Evolutionary conservation across 2,113 vertebrate genomes (phyloP), one percentile per base, ranked within the genome.

Genomic region (Gopherus flavomarginatus): DNA sequence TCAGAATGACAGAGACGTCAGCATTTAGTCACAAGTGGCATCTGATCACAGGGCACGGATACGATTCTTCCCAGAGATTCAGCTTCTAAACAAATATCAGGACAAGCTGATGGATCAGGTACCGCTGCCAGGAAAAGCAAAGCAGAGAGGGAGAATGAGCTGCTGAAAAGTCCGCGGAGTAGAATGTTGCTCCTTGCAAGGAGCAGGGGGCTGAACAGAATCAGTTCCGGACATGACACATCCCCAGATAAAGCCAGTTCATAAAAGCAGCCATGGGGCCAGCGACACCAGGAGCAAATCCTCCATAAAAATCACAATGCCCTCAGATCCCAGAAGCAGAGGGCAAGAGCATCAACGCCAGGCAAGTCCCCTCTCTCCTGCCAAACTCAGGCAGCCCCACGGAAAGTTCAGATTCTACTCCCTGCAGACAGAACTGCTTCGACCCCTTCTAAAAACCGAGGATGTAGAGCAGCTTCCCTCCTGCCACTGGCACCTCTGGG

Each of bases 371-470:
- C 2, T 3, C 1, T 14, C 24, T n/a, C 88, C 65, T 19, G 1
- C 54, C 4, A 1, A 24, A 6, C 44, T 14, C 27, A 2, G 5
- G 82, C 54, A 38, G 77, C 56, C 6, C 8, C 1, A 86, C 0
- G 56, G n/a, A 92, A 22, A 1, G 24, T 79, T 11, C 72, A 52
- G 86, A 81, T 17, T 19, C 42, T 27, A 12, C 38, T 19, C 85
- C 85, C 56, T 0, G 62, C 5, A 0, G 12, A 14, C 75, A 78
- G 44, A 78, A 44, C 26, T 8, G 87, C 83, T 17, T 31, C 79
- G 50, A 83, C 44, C 52, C 54, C 0, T 0, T 7, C 19, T 2
- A 9, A 9, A 0, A n/a, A 1, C 0, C 31, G 0, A 2, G 78
- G 75, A 22, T 53, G 17, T 50, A 24, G 12, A 0, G 62, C 77